phyloP scores from a whole-genome alignment of 1,140 invertebrate genomes.

The Spodoptera litura region DNA sequence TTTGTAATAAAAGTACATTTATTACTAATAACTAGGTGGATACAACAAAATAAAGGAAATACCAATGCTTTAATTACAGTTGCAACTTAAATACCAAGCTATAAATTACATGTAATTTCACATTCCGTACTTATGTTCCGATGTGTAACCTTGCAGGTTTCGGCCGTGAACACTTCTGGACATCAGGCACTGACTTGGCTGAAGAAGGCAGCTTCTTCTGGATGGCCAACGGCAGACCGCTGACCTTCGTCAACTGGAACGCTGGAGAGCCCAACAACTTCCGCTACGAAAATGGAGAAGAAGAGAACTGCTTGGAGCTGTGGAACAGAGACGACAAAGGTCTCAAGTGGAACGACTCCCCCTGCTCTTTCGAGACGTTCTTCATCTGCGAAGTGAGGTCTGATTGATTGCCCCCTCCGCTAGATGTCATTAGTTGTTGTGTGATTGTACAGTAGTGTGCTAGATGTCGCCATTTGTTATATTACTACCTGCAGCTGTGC shows the following conservation, averaged over 20 bases:
- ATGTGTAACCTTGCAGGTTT: slow-evolving; percentile 87
- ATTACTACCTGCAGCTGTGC: slow-evolving; percentile 29
- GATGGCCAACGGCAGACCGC: slow-evolving; percentile 95
- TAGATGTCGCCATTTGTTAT: slow-evolving; percentile 65
- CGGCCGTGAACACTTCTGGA: slow-evolving; percentile 97
- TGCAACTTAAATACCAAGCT: background rate
- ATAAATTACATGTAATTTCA: background rate
- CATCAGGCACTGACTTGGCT: slow-evolving; percentile 95
- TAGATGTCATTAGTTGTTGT: slow-evolving; percentile 52
- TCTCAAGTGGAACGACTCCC: slow-evolving; percentile 96
- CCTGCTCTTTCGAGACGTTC: slow-evolving; percentile 96
- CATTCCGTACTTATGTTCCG: background rate
- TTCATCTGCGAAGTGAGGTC: slow-evolving; percentile 95
- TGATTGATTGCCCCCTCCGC: slow-evolving; percentile 67
- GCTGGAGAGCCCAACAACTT: slow-evolving; percentile 96
- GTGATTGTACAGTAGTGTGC: slow-evolving; percentile 75
- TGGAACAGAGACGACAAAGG: slow-evolving; percentile 97
- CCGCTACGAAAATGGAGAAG: slow-evolving; percentile 96
- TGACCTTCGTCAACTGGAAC: slow-evolving; percentile 97
- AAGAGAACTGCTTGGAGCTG: slow-evolving; percentile 95
- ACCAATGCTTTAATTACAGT: background rate
- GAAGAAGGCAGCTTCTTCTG: slow-evolving; percentile 96
- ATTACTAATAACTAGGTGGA: background rate
- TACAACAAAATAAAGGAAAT: slow-evolving; percentile 1
- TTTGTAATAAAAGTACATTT: background rate